phyloP scores from a whole-genome alignment of 2,888 invertebrate genomes.

The Tridacna gigas region DNA sequence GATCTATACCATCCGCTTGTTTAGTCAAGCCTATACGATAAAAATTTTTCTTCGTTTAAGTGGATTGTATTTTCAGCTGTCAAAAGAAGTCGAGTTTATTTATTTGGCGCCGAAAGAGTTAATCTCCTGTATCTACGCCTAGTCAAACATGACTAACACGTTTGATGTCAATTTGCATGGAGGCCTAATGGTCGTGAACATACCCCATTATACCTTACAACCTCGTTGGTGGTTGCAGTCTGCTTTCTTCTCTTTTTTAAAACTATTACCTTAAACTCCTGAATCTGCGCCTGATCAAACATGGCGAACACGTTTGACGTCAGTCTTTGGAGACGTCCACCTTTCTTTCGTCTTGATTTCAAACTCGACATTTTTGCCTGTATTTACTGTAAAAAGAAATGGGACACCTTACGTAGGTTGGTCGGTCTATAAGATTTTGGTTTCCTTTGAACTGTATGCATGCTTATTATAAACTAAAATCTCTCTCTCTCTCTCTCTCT shows the following conservation, averaged over 20 bases:
- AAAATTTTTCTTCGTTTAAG: too few relatives aligned
- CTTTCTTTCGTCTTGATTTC: constrained; percentile 79
- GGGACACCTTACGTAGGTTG: background rate
- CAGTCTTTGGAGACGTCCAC: constrained; percentile 82
- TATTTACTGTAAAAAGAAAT: background rate
- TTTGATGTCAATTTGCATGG: constrained; percentile 84
- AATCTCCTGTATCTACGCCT: constrained; percentile 84
- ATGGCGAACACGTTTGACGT: constrained; percentile 85
- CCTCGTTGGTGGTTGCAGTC: too few relatives aligned
- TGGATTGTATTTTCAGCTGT: too few relatives aligned
- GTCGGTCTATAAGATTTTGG: background rate
- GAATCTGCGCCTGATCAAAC: constrained; percentile 84
- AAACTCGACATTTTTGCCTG: constrained; percentile 75
- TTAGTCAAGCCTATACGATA: too few relatives aligned
- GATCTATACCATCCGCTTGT: too few relatives aligned
- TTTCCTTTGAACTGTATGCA: background rate
- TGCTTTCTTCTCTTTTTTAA: too few relatives aligned
- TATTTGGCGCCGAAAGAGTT: too few relatives aligned
- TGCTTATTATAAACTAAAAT: background rate
- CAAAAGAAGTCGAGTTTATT: too few relatives aligned
- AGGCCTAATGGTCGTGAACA: too few relatives aligned
- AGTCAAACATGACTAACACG: constrained; percentile 85
- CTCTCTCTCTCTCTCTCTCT: background rate
- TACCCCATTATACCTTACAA: too few relatives aligned
- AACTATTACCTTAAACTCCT: constrained; percentile 85